A percentile compares a stretch with the other conserved stretches of the same genome.
Evolutionary conservation across 2,797 vertebrate species (phyloP).

Genomic region (Hipposideros larvatus): DNA sequence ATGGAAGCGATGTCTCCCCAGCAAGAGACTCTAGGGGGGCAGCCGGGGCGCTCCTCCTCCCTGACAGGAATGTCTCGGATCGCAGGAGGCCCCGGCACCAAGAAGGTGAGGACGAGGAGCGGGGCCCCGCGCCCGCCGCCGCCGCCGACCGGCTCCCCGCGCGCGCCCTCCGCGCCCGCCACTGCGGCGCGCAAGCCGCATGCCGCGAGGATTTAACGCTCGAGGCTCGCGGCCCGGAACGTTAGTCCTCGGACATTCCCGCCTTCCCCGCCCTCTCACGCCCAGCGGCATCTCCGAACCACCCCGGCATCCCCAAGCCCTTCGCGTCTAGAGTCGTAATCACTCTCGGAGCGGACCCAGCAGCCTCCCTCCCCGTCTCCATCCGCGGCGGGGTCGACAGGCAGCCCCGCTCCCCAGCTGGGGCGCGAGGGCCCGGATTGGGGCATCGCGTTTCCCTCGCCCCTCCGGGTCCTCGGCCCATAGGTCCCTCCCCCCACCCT

Average conservation of each 20-base stretch:
- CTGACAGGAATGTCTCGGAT: conserved; percentile 90
- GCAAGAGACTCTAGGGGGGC: conserved; percentile 93
- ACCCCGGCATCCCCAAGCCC: neutral
- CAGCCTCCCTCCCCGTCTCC: neutral
- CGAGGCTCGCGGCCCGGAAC: neutral
- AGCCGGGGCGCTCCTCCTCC: conserved; percentile 91
- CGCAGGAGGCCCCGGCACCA: conserved; percentile 81
- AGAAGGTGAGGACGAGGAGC: conserved; percentile 86
- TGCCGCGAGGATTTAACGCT: neutral
- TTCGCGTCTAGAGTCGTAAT: neutral
- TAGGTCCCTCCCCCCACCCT: neutral
- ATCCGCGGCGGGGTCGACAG: neutral
- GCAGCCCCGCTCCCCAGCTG: neutral
- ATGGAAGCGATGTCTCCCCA: conserved; percentile 97
- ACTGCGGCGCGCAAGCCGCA: neutral
- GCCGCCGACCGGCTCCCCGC: neutral
- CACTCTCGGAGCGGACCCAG: neutral
- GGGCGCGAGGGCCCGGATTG: neutral
- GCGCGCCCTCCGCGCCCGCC: neutral
- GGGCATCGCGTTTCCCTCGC: neutral
- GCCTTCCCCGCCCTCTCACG: neutral
- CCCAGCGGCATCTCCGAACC: neutral
- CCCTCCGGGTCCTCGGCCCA: neutral
- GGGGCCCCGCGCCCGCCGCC: neutral
- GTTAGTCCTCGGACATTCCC: neutral